Percentiles rank a stretch among this genome's conserved stretches.
Conservation (phyloP, 2,797 vertebrate genomes). For the Poeciliopsis presidionis region DNA sequence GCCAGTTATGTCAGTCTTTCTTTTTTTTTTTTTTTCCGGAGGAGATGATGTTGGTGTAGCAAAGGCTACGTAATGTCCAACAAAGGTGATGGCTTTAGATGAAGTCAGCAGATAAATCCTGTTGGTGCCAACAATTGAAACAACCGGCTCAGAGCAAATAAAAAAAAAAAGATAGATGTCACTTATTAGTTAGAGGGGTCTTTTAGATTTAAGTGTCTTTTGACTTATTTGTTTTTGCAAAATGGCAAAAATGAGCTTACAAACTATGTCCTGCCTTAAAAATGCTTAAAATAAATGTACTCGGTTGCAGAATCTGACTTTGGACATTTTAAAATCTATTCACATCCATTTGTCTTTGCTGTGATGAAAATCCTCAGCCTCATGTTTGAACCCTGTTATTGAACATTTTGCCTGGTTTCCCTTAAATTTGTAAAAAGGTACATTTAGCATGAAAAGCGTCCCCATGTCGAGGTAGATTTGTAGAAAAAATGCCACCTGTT, state of each 20-base stretch:
- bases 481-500: conserved; percentile 18
- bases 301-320: neutral
- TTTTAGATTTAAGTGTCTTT: neutral
- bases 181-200: neutral
- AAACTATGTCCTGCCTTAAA: neutral
- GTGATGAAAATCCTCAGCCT: conserved; percentile 1
- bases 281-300: neutral
- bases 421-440: conserved; percentile 32
- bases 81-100: conserved; percentile 25
- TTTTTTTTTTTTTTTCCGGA: conserved; percentile 35
- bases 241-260: neutral
- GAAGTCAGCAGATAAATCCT: conserved; percentile 46
- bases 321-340: neutral
- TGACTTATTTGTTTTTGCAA: neutral
- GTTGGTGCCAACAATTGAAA: conserved; percentile 1
- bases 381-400: conserved; percentile 12
- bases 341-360: neutral
- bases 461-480: conserved; percentile 9
- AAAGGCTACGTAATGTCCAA: conserved; percentile 52
- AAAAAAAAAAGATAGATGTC: too few relatives aligned
- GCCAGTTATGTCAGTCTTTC: conserved; percentile 26
- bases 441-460: conserved; percentile 10
- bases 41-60: conserved; percentile 52
- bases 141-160: neutral
- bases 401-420: conserved; percentile 6